These are phyloP conservation scores for Pithys albifrons DNA, from an alignment of 2,113 vertebrate genomes.

Conservation along the genomic window DNA sequence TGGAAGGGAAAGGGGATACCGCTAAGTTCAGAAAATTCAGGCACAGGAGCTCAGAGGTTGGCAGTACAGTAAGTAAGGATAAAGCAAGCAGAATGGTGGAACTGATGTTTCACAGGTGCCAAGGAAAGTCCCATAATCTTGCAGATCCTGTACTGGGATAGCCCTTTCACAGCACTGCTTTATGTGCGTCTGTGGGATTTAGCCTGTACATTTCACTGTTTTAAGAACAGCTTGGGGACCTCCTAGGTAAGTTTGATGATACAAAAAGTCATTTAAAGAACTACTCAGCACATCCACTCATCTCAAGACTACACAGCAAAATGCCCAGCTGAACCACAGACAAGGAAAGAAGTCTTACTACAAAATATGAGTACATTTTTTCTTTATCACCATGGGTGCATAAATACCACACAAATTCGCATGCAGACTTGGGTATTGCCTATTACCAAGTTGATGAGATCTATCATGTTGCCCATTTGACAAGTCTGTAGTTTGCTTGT, in stretches of 20 bases:
- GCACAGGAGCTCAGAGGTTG: background rate
- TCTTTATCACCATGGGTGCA: background rate
- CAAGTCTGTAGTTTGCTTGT: background rate
- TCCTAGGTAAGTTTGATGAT: background rate
- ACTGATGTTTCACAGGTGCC: background rate
- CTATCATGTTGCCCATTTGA: background rate
- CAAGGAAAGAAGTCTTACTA: background rate
- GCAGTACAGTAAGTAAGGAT: background rate
- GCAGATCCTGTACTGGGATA: background rate
- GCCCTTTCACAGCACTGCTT: background rate
- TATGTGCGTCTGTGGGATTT: background rate
- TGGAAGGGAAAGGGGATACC: background rate
- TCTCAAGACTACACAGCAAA: background rate
- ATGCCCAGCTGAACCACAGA: background rate
- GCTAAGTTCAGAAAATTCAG: background rate
- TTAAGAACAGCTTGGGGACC: background rate
- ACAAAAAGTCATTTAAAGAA: background rate
- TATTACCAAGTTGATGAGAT: background rate
- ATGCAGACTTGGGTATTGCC: accelerated
- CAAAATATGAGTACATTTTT: background rate
- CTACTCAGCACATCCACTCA: background rate
- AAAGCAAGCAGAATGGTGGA: background rate
- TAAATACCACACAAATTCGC: background rate
- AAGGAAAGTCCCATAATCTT: background rate
- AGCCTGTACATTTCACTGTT: background rate